Percentiles rank a stretch among this genome's conserved stretches.
phyloP scores from a whole-genome alignment of 92 coral and sea anemone species.

The Ricordea florida region DNA sequence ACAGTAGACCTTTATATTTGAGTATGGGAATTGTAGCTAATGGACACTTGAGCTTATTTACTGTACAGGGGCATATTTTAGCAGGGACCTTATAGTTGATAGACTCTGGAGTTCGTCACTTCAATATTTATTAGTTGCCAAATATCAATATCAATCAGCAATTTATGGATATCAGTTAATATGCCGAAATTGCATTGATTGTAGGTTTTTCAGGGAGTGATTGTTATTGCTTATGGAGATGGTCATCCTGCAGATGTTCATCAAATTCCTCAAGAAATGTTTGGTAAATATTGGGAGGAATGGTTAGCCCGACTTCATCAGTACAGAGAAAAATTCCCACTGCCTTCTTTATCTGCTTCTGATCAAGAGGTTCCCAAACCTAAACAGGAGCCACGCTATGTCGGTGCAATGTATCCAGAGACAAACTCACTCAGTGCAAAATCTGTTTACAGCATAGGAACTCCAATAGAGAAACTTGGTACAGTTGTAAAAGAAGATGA shows the following conservation, averaged over 20 bases:
- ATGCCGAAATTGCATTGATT: background rate
- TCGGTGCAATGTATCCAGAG: background rate
- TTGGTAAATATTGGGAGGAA: conserved; percentile 78
- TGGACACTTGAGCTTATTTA: no score
- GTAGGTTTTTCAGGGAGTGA: conserved; percentile 73
- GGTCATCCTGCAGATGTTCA: conserved; percentile 89
- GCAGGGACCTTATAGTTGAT: no score
- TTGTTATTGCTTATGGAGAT: conserved; percentile 87
- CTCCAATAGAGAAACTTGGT: conserved; percentile 52
- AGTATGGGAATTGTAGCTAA: no score
- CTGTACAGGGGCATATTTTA: no score
- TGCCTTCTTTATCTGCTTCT: background rate
- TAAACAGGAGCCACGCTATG: background rate
- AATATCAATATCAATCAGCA: no score
- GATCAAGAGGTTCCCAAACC: background rate
- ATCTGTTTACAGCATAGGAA: conserved; percentile 50
- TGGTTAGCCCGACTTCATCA: conserved; percentile 83
- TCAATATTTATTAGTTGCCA: no score
- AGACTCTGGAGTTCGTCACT: no score
- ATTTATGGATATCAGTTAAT: no score
- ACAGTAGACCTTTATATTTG: no score
- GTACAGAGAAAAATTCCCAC: conserved; percentile 51
- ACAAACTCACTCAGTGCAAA: background rate
- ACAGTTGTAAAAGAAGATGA: conserved; percentile 68
- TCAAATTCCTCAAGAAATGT: conserved; percentile 63